These are phyloP conservation scores for Coturnix japonica DNA, from an alignment of 2,113 vertebrate species.

Conservation along the genomic window DNA sequence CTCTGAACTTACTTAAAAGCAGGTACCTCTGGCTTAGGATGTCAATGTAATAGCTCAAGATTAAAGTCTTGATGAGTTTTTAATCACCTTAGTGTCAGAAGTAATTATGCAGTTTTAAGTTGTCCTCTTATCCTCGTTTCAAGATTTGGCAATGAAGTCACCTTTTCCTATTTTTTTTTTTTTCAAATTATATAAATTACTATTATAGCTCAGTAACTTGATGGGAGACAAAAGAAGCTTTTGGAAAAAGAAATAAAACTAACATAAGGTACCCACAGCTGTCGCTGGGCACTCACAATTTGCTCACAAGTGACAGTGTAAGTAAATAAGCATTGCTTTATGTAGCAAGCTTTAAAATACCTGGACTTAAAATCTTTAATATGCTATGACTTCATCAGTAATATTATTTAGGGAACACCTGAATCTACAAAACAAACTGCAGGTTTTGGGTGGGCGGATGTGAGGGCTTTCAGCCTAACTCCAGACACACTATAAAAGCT, in stretches of 20 bases:
- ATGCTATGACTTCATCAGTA: neutral
- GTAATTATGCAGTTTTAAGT: constrained; percentile 38
- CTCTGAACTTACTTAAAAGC: constrained; percentile 64
- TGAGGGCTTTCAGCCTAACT: neutral
- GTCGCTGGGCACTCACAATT: neutral
- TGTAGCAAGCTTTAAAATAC: neutral
- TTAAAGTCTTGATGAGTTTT: constrained; percentile 49
- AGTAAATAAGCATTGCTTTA: neutral
- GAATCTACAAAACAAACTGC: neutral
- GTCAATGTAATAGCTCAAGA: constrained; percentile 41
- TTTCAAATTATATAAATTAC: neutral
- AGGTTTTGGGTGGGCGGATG: neutral
- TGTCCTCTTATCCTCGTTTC: constrained; percentile 19
- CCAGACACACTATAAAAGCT: neutral
- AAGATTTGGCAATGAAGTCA: constrained; percentile 26
- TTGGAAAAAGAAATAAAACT: neutral
- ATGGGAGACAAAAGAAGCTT: neutral
- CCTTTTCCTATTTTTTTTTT: constrained; percentile 24
- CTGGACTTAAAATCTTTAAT: neutral
- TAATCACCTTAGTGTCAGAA: constrained; percentile 63
- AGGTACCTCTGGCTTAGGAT: constrained; percentile 59
- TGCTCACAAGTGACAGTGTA: neutral
- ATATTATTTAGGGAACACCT: neutral
- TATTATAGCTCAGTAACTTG: neutral
- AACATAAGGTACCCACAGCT: neutral